Evolutionary conservation across 1,140 invertebrate genomes (phyloP).

Genomic region (Ylistrum balloti): DNA sequence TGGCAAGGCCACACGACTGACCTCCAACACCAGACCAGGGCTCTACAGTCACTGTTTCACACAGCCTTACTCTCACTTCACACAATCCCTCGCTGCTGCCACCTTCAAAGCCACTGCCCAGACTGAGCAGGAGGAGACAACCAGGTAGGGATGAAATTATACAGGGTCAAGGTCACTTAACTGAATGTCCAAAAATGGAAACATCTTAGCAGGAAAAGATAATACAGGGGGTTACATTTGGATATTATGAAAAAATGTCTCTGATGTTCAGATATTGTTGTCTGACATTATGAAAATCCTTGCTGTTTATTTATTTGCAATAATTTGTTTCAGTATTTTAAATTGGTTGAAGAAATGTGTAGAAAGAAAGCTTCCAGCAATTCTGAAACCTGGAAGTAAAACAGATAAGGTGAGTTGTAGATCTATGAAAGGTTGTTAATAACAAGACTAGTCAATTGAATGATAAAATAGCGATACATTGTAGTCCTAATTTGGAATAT

Average conservation of each 20-base stretch:
- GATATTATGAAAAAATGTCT: too few relatives aligned
- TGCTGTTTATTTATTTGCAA: too few relatives aligned
- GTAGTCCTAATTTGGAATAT: too few relatives aligned
- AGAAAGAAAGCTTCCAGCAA: constrained; percentile 81
- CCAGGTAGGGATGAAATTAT: constrained; percentile 64
- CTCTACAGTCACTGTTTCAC: constrained; percentile 83
- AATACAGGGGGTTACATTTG: too few relatives aligned
- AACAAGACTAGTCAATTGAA: too few relatives aligned
- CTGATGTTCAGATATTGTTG: too few relatives aligned
- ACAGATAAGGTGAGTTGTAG: constrained; percentile 76
- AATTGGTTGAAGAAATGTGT: constrained; percentile 81
- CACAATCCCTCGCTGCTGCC: constrained; percentile 80
- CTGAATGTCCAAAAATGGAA: too few relatives aligned
- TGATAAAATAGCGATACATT: too few relatives aligned
- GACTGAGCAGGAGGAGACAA: constrained; percentile 75
- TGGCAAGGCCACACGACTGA: constrained; percentile 72
- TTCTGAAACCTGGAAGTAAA: constrained; percentile 80
- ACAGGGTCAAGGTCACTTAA: too few relatives aligned
- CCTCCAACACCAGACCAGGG: constrained; percentile 76
- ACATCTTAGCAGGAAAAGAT: too few relatives aligned
- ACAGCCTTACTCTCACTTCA: constrained; percentile 82
- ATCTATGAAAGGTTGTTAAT: too few relatives aligned
- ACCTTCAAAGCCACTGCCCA: constrained; percentile 73
- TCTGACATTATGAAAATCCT: background rate
- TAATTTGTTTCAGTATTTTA: constrained; percentile 76